These are phyloP conservation scores for Rhodinocichla rosea DNA, from an alignment of 2,113 vertebrate genomes.

Conservation along the genomic window DNA sequence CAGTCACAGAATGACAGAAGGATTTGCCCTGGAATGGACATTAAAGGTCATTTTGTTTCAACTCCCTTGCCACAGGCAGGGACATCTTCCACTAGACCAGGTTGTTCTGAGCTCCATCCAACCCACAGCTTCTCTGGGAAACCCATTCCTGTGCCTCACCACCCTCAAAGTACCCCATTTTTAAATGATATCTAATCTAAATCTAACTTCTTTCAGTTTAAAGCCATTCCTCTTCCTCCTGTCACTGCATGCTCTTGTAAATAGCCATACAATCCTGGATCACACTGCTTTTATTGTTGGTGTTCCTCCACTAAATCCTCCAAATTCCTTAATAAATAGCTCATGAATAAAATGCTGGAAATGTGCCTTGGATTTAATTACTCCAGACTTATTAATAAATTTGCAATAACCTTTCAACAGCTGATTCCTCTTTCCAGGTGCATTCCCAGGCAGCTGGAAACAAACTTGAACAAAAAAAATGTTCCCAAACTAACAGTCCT, in stretches of 20 bases:
- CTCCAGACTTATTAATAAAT: not conserved
- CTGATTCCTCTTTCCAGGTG: not conserved
- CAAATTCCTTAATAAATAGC: not conserved
- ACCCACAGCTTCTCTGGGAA: not conserved
- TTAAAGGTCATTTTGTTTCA: not conserved
- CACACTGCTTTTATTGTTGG: not conserved
- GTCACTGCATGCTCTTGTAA: not conserved
- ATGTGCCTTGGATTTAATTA: not conserved
- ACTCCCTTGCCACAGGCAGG: not conserved
- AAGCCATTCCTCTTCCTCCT: not conserved
- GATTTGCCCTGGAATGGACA: not conserved
- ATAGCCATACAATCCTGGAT: not conserved
- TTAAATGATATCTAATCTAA: not conserved
- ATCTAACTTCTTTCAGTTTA: not conserved
- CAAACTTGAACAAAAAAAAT: not conserved
- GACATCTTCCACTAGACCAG: not conserved
- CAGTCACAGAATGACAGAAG: not conserved
- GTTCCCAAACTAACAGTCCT: not conserved
- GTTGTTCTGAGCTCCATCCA: not conserved
- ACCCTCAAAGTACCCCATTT: not conserved
- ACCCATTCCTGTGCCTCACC: not conserved
- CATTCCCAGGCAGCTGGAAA: not conserved
- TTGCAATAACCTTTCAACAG: not conserved
- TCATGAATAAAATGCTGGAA: not conserved
- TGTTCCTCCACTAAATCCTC: not conserved